A percentile compares a stretch with the other conserved stretches of the same genome.
phyloP scores from a whole-genome alignment of 2,888 invertebrate species.

The Synergus japonicus region DNA sequence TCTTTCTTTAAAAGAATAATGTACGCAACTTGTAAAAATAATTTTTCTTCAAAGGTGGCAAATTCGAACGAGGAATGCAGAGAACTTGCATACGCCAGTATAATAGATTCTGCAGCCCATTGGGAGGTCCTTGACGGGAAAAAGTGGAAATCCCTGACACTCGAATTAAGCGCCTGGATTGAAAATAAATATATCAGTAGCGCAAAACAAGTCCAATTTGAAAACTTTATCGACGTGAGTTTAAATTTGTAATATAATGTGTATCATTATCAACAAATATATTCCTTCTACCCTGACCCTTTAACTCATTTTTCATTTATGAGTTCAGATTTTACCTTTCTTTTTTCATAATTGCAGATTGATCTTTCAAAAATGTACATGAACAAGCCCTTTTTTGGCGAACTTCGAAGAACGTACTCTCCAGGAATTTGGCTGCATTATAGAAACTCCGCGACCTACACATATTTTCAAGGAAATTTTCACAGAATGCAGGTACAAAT shows the following conservation, averaged over 20 bases:
- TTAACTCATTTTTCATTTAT: not conserved
- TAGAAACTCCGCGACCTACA: conserved; percentile 84
- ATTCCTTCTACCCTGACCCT: not conserved
- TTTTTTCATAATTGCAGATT: conserved; percentile 78
- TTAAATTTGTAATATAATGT: not conserved
- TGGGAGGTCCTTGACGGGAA: conserved; percentile 91
- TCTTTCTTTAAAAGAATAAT: not conserved
- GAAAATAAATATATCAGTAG: conserved; percentile 88
- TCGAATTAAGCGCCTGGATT: conserved; percentile 89
- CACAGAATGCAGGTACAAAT: conserved; percentile 80
- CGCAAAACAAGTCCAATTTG: conserved; percentile 85
- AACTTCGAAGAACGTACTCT: conserved; percentile 84
- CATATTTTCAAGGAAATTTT: conserved; percentile 83
- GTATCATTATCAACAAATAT: not conserved
- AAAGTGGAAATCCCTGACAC: conserved; percentile 87
- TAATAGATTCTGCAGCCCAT: conserved; percentile 84
- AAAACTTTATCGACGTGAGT: conserved; percentile 84
- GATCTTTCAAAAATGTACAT: conserved; percentile 92
- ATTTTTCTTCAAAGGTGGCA: conserved; percentile 6
- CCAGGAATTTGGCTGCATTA: conserved; percentile 88
- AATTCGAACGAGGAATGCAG: conserved; percentile 66
- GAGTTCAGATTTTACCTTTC: conserved; percentile 37
- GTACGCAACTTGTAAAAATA: not conserved
- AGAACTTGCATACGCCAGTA: conserved; percentile 85
- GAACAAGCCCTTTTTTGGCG: conserved; percentile 91